Conservation (phyloP, 1,140 invertebrate genomes). For the Achroia grisella region DNA sequence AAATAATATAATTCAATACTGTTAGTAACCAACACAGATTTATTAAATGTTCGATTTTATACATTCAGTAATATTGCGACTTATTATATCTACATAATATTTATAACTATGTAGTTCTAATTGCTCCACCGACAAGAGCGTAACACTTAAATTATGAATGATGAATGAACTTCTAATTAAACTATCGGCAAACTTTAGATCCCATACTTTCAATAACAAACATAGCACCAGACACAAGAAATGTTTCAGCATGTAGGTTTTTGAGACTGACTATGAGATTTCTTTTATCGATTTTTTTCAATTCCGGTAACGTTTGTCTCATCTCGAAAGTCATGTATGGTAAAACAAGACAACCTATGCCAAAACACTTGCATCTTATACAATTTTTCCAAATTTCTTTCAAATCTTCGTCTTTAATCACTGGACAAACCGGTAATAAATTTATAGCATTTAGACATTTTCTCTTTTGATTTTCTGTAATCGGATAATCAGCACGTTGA, state of each 20-base stretch:
- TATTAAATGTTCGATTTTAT: no score
- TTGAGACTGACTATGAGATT: slow-evolving; percentile 61
- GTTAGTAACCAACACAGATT: no score
- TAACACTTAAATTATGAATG: no score
- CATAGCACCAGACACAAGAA: slow-evolving; percentile 59
- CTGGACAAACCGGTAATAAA: slow-evolving; percentile 59
- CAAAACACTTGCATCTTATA: slow-evolving; percentile 54
- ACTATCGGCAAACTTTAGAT: slow-evolving; percentile 29
- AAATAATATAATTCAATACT: no score
- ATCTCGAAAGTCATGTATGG: slow-evolving; percentile 53
- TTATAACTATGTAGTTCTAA: no score
- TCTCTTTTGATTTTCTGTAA: slow-evolving; percentile 57
- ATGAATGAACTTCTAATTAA: no score
- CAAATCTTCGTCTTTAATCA: slow-evolving; percentile 61
- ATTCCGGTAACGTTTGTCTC: slow-evolving; percentile 43
- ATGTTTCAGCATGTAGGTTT: slow-evolving; percentile 60
- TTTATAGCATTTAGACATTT: slow-evolving; percentile 64
- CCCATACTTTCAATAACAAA: slow-evolving; percentile 54
- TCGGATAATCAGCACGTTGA: slow-evolving; percentile 61
- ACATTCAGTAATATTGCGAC: no score
- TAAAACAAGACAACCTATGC: slow-evolving; percentile 58
- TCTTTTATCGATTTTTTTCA: slow-evolving; percentile 58
- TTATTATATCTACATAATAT: no score
- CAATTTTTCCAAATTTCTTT: slow-evolving; percentile 66
- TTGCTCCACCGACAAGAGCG: no score